These are phyloP conservation scores for Pseudolycoriella hygida DNA, from an alignment of 2,888 invertebrate species.

Conservation along the genomic window DNA sequence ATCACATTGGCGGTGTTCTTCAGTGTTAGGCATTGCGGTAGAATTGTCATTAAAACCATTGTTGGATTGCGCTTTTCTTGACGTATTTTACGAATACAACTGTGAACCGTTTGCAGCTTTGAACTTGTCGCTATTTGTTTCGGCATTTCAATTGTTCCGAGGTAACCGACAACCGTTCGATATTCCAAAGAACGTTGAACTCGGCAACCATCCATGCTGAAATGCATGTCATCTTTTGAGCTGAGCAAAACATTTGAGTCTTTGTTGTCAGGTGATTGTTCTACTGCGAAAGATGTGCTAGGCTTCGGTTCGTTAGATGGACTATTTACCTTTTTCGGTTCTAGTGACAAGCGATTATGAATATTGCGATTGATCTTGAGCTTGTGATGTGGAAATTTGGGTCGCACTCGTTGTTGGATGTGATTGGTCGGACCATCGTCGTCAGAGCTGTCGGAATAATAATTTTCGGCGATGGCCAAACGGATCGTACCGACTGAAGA, in stretches of 20 bases:
- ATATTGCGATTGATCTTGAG: constrained; percentile 5
- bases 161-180: constrained; percentile 78
- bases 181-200: constrained; percentile 36
- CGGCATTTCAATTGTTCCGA: constrained; percentile 93
- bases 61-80: constrained; percentile 78
- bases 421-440: constrained; percentile 34
- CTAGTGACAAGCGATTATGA: neutral
- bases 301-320: neutral
- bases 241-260: no score
- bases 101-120: constrained; percentile 60
- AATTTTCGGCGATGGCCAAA: constrained; percentile 73
- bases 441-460: constrained; percentile 71
- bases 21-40: constrained; percentile 60
- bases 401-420: neutral
- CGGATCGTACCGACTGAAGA: constrained; percentile 66
- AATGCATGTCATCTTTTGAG: constrained; percentile 26
- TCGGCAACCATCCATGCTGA: constrained; percentile 27
- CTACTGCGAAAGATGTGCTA: neutral
- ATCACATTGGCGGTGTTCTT: constrained; percentile 61
- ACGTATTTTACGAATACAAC: constrained; percentile 73
- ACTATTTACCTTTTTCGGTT: neutral
- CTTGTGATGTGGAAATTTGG: constrained; percentile 9
- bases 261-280: constrained; percentile 17
- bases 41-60: constrained; percentile 68
- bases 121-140: constrained; percentile 58